Conservation (phyloP, 2,888 invertebrate species). For the Zootermopsis nevadensis region DNA sequence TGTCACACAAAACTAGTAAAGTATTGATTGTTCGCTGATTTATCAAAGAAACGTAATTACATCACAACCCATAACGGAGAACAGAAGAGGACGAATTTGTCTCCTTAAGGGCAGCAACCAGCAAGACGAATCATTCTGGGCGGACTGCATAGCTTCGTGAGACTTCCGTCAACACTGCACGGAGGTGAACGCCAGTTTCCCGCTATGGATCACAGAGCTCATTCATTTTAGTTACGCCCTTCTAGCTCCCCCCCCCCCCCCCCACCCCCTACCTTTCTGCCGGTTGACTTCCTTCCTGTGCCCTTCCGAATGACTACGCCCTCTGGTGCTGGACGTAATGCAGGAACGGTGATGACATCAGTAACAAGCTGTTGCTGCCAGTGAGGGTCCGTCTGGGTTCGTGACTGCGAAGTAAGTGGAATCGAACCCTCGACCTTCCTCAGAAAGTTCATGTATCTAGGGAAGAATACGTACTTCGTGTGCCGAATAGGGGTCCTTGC, state of each 20-base stretch:
- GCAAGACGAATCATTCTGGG: too few species aligned
- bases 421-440: neutral
- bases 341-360: neutral
- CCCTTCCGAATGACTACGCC: conserved; percentile 31
- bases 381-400: conserved; percentile 5
- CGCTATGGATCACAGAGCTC: conserved; percentile 37
- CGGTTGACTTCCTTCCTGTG: conserved; percentile 35
- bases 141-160: too few species aligned
- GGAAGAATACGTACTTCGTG: too few species aligned
- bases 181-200: neutral
- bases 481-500: too few species aligned
- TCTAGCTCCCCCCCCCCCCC: neutral
- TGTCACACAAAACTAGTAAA: too few species aligned
- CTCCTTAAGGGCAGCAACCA: too few species aligned
- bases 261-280: neutral
- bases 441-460: too few species aligned
- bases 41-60: too few species aligned
- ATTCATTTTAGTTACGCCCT: conserved; percentile 32
- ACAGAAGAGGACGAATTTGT: too few species aligned
- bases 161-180: neutral
- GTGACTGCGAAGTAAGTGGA: neutral
- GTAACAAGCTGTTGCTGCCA: neutral
- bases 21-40: too few species aligned
- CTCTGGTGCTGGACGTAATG: conserved; percentile 12
- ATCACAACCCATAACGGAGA: too few species aligned